Conservation (phyloP, 2,113 vertebrate genomes). For the Pterophyllum scalare region DNA sequence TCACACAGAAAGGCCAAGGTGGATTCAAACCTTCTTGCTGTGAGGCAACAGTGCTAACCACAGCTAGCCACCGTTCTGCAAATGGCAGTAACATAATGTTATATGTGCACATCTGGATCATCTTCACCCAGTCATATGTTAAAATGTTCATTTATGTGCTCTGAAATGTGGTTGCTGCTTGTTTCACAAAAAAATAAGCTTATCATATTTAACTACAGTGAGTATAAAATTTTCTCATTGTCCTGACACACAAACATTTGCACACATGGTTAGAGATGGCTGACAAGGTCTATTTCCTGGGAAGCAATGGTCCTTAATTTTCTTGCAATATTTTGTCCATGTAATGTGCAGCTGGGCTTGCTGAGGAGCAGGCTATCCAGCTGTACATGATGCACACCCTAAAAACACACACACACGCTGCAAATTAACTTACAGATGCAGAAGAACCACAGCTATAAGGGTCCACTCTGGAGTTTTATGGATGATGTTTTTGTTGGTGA, state of each 20-base stretch:
- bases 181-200: not conserved
- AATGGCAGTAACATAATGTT: not conserved
- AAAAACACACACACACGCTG: not conserved
- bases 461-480: constrained; percentile 82
- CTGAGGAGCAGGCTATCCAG: constrained; percentile 4
- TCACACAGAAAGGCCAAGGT: no score
- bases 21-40: no score
- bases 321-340: not conserved
- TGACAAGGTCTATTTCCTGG: not conserved
- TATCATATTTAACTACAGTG: not conserved
- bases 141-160: not conserved
- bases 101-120: not conserved
- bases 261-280: not conserved
- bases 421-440: constrained; percentile 78
- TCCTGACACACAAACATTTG: not conserved
- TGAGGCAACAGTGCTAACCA: no score
- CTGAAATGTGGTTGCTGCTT: not conserved
- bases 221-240: not conserved
- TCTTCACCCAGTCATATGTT: not conserved
- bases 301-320: constrained; percentile 29
- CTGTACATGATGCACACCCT: not conserved
- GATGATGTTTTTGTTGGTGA: constrained; percentile 80
- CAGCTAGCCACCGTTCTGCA: no score
- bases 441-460: constrained; percentile 76
- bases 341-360: not conserved